Percentiles rank a stretch among this genome's conserved stretches.
phyloP scores from a whole-genome alignment of 2,113 vertebrate species.

The Macquaria australasica region DNA sequence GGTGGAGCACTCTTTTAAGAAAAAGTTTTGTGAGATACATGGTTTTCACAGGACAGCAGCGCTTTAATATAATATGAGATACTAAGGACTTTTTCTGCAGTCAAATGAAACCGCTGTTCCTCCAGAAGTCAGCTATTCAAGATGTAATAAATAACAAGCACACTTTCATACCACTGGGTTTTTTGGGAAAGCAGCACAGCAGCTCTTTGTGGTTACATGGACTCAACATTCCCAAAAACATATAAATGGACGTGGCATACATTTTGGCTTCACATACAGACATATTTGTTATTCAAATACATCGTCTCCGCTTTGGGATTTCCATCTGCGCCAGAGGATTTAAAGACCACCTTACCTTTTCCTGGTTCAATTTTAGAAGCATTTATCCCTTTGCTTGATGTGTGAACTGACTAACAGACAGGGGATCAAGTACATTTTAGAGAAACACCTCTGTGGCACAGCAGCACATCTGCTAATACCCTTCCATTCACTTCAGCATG shows the following conservation, averaged over 20 bases:
- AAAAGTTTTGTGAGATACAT: neutral
- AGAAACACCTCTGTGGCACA: slow-evolving; percentile 75
- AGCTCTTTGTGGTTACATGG: slow-evolving; percentile 9
- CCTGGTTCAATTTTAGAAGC: slow-evolving; percentile 49
- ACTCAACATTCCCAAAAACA: slow-evolving; percentile 5
- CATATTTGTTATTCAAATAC: slow-evolving; percentile 33
- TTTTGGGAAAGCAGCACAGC: neutral
- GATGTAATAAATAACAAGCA: neutral
- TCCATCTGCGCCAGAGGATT: slow-evolving; percentile 33
- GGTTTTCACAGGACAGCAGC: neutral
- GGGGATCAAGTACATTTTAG: slow-evolving; percentile 67
- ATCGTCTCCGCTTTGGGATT: slow-evolving; percentile 5
- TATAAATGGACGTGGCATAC: slow-evolving; percentile 5
- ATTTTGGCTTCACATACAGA: slow-evolving; percentile 6
- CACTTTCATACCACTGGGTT: neutral
- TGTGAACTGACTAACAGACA: slow-evolving; percentile 53
- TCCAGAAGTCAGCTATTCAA: neutral
- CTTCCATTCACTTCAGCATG: slow-evolving; percentile 65
- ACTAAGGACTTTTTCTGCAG: neutral
- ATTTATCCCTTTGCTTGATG: slow-evolving; percentile 59
- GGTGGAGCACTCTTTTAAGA: too few species aligned
- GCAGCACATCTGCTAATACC: slow-evolving; percentile 75
- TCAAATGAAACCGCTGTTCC: neutral
- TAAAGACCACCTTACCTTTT: slow-evolving; percentile 43
- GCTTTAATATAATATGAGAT: neutral